phyloP scores from a whole-genome alignment of 2,113 vertebrate species.

The Chrysemys picta region DNA sequence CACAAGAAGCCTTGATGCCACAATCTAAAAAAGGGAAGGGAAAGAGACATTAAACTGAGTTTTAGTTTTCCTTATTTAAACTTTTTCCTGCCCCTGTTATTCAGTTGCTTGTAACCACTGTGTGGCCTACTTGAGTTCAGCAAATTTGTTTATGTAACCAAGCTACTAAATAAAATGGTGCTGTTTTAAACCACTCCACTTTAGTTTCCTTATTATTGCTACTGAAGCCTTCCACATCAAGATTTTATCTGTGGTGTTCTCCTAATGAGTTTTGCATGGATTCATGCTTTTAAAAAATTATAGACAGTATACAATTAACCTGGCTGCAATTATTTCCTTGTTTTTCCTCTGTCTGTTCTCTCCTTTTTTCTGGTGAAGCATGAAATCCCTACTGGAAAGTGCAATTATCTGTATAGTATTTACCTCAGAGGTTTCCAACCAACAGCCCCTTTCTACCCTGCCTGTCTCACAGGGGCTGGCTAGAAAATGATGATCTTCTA shows the following conservation, averaged over 20 bases:
- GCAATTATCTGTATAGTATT: background rate
- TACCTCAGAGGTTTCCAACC: background rate
- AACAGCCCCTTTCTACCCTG: background rate
- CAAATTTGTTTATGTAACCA: background rate
- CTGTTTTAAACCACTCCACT: background rate
- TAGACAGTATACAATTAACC: background rate
- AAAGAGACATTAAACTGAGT: background rate
- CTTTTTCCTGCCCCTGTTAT: background rate
- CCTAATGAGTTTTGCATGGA: background rate
- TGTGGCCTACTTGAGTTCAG: background rate
- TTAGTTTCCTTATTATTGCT: background rate
- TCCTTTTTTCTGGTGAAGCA: background rate
- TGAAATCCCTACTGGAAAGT: background rate
- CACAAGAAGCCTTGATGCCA: background rate
- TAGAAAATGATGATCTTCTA: background rate
- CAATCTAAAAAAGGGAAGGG: background rate
- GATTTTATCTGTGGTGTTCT: background rate
- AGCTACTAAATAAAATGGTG: background rate
- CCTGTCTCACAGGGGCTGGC: background rate
- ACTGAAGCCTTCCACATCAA: conserved; percentile 18
- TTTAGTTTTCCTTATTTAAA: background rate
- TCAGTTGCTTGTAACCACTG: background rate
- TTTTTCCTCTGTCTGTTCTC: background rate
- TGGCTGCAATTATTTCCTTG: background rate
- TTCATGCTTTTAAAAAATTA: background rate